phyloP scores from a whole-genome alignment of 2,888 invertebrate species.

The Adelphocoris suturalis region DNA sequence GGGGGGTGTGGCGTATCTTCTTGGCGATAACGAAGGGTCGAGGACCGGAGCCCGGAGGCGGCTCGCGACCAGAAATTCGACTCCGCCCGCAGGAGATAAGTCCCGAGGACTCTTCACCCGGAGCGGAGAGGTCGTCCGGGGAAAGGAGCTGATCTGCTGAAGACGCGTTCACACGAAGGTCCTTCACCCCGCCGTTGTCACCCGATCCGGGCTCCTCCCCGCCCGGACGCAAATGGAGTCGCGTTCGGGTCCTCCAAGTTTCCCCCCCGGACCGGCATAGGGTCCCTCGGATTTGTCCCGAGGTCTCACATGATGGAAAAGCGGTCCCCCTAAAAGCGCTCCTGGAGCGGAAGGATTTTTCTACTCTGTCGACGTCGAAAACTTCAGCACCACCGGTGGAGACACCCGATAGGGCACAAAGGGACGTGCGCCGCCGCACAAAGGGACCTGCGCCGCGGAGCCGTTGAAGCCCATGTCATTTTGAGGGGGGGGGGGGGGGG shows the following conservation, averaged over 20 bases:
- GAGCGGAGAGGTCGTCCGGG: conserved; percentile 4
- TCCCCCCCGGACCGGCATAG: too few species aligned
- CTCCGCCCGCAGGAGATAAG: background rate
- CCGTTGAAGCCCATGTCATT: conserved; percentile 43
- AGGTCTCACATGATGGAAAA: too few species aligned
- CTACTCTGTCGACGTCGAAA: conserved; percentile 38
- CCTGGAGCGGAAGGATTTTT: conserved; percentile 28
- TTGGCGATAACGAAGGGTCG: background rate
- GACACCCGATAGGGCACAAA: conserved; percentile 8
- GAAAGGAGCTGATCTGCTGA: conserved; percentile 3
- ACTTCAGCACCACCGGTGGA: background rate
- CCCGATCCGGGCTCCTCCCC: conserved; percentile 23
- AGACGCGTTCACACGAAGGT: conserved; percentile 47
- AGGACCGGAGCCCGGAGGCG: background rate
- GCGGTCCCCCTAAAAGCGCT: background rate
- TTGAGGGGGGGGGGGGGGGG: background rate
- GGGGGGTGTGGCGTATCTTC: background rate
- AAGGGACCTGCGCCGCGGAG: background rate
- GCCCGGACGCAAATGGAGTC: background rate
- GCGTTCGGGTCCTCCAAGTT: too few species aligned
- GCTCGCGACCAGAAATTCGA: conserved; percentile 49
- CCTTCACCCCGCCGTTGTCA: background rate
- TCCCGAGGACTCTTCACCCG: background rate
- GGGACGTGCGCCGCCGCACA: background rate
- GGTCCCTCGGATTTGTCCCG: too few species aligned